Evolutionary conservation across 2,888 invertebrate species (phyloP), one percentile per base, ranked within the genome.

Genomic region (Bugulina stolonifera): DNA sequence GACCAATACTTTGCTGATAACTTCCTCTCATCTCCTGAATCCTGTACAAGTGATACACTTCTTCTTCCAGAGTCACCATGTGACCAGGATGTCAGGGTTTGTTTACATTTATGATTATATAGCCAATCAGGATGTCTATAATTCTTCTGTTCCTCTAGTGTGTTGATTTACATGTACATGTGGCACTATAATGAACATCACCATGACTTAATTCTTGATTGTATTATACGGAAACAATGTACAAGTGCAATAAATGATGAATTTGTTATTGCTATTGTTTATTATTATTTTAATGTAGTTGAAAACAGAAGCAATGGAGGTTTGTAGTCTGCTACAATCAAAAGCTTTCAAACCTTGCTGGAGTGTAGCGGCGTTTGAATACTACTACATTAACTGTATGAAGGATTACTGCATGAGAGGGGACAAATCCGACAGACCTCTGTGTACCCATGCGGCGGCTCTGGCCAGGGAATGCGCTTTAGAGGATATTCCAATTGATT

Each of bases 391-490:
- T 2, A 27, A 10, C 32, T 64, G 64, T 32, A 64, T 29, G 64
- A 64, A 32, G 22, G 64, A 64, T 32, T 64, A 64, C 64, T 64
- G 64, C 32, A 22, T 64, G 64, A 27, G 64, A 32, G 27, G 64
- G n/a, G 64, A 64, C n/a, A n/a, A 5, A 27, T 64, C 64, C 35
- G 52, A 32, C 64, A 64, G 35, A 70, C 54, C 74, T 5, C 69
- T 91, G 74, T 94, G 93, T 80, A 91, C 93, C 22, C 88, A 90
- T 35, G 84, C 93, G 25, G 89, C 92, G 0, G 89, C 90, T 73
- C 93, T 93, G 84, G 92, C 91, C 10, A 88, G 89, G 76, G 90
- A 90, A 75, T 94, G 93, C 82, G 89, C 91, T 54, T 85, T 87
- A 34, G 87, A 88, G 72, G 91, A 90, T 0, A 86, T 90, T 0